phyloP scores from a whole-genome alignment of 2,888 invertebrate species.

The Euclidia mi region DNA sequence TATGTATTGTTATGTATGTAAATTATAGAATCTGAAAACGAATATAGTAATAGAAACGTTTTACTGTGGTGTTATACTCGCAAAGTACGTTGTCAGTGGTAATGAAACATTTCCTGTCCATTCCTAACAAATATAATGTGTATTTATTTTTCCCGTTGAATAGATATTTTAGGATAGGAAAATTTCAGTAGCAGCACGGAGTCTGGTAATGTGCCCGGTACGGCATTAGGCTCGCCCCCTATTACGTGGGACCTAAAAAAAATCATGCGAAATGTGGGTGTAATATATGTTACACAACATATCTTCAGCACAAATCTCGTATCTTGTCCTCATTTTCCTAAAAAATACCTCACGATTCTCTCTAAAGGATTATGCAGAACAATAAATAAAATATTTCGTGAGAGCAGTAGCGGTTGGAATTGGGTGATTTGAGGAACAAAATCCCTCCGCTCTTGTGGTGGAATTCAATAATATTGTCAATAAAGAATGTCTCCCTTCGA shows the following conservation, averaged over 20 bases:
- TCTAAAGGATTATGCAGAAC: constrained; percentile 69
- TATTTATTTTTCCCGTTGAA: too few relatives aligned
- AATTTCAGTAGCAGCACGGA: too few relatives aligned
- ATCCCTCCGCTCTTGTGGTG: constrained; percentile 53
- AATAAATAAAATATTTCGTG: constrained; percentile 72
- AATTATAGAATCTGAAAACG: too few relatives aligned
- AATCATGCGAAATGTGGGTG: too few relatives aligned
- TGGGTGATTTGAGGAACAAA: constrained; percentile 64
- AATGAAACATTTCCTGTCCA: constrained; percentile 4
- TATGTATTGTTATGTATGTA: too few relatives aligned
- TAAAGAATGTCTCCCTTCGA: constrained; percentile 59
- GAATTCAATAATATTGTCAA: constrained; percentile 77
- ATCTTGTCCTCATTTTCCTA: constrained; percentile 25
- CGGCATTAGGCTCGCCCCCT: too few relatives aligned
- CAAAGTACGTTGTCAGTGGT: constrained; percentile 23
- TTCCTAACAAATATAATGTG: too few relatives aligned
- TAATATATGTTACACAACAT: constrained; percentile 27
- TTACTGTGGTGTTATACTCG: too few relatives aligned
- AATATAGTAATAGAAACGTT: too few relatives aligned
- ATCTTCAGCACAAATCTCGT: constrained; percentile 41
- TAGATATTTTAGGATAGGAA: too few relatives aligned
- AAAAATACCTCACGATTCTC: constrained; percentile 55
- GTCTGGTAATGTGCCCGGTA: too few relatives aligned
- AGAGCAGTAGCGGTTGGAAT: constrained; percentile 63
- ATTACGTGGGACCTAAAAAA: too few relatives aligned